These are phyloP conservation scores for Branchipolynoe longqiensis DNA, from an alignment of 2,888 invertebrate genomes.

Conservation along the genomic window DNA sequence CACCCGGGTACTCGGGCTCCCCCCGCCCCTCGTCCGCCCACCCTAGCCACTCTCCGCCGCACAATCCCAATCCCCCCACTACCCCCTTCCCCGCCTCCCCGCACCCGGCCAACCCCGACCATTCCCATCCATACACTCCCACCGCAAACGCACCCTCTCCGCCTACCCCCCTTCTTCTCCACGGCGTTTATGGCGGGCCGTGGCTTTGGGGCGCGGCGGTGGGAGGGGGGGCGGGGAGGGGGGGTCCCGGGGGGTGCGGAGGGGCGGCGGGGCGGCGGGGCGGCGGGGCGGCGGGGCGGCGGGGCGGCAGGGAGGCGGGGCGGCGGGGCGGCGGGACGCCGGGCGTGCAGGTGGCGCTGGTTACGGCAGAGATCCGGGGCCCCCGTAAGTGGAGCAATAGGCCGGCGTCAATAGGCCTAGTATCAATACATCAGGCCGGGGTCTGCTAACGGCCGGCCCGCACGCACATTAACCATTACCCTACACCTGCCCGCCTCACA, in stretches of 20 bases:
- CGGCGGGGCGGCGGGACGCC: background rate
- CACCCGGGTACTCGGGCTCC: no score
- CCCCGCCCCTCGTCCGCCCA: no score
- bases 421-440: slow-evolving; percentile 11
- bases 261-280: background rate
- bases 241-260: background rate
- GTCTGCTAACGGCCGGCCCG: background rate
- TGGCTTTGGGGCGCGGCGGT: no score
- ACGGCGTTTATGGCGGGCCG: no score
- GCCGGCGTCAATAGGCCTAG: slow-evolving; percentile 17
- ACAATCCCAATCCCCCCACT: no score
- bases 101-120: no score
- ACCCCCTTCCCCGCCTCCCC: no score
- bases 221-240: background rate
- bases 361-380: slow-evolving; percentile 16
- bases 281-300: background rate
- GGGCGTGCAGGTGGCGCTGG: slow-evolving; percentile 2
- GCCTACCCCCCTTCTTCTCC: no score
- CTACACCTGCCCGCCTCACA: slow-evolving; percentile 39
- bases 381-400: slow-evolving; percentile 18
- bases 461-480: slow-evolving; percentile 28
- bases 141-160: no score
- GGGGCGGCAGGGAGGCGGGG: slow-evolving; percentile 6
- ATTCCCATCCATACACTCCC: no score
- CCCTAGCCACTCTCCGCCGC: no score